Base-by-base conservation (phyloP, 35 echinoderm and acorn worm genomes). In the Lytechinus pictus region DNA sequence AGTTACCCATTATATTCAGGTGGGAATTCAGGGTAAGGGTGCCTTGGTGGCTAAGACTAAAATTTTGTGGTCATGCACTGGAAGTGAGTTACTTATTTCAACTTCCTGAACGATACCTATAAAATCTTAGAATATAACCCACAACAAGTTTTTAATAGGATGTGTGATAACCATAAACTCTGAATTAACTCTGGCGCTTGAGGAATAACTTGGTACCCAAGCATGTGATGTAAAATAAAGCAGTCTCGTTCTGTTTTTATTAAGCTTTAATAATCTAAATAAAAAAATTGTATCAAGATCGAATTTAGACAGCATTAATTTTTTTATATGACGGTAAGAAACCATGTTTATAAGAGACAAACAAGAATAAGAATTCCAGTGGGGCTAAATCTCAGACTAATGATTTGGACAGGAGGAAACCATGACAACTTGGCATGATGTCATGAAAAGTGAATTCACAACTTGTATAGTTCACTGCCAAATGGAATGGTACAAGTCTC, bases 371-470 rank as follows among this genome's bases (percentile, higher is more conserved):
- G 66, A 24, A 24, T 79, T 79, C 16, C 66, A 24, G 21, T 24
- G 66, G 4, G 66, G 66, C 66, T 79, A 24, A 79, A 79, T 79
- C 24, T 79, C 6, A 79, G 66, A 79, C 66, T 79, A 79, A 79
- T 79, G 66, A 79, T 79, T 79, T 79, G 66, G 66, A 79, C 66
- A 79, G n/a, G 66, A n/a, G 66, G 66, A 79, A 79, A 79, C 66
- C 66, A 79, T 79, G 66, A 79, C 66, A 24, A 79, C 66, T 79
- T 79, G 66, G 66, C 66, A 79, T 79, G 66, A 79, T 79, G 66
- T 79, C 66, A 79, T 79, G 66, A 79, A 79, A 79, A 79, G 19
- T 79, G 66, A 79, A 79, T 79, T 79, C 66, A 79, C 66, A 79
- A 79, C 66, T 79, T 79, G 16, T 79, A n/a, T 16, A n/a, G 19